phyloP scores from a whole-genome alignment of 2,797 vertebrate species.

The Lacerta agilis region DNA sequence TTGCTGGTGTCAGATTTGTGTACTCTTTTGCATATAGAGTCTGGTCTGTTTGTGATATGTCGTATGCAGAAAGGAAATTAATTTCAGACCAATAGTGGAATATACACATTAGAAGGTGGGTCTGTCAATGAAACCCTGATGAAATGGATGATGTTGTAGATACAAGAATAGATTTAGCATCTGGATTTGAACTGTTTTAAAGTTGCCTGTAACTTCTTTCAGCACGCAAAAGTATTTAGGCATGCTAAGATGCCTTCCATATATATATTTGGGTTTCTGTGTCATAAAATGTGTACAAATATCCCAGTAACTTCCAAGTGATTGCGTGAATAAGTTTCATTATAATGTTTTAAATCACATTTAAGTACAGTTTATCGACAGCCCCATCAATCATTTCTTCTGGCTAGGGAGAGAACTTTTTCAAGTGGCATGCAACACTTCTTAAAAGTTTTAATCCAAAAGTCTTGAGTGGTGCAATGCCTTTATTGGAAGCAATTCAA shows the following conservation, averaged over 20 bases:
- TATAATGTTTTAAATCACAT: background rate
- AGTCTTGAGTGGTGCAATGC: background rate
- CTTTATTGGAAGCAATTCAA: background rate
- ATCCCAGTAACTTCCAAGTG: no score
- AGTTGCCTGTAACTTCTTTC: background rate
- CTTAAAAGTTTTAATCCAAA: background rate
- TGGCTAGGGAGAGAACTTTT: background rate
- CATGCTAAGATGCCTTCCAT: background rate
- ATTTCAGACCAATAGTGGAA: no score
- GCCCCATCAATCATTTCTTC: background rate
- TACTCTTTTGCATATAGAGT: no score
- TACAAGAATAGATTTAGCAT: no score
- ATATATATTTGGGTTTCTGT: background rate
- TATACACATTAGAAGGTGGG: no score
- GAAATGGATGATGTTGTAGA: no score
- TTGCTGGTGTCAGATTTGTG: no score
- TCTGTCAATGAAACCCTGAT: no score
- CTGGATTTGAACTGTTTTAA: background rate
- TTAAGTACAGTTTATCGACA: background rate
- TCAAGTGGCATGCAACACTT: background rate
- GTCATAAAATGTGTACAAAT: background rate
- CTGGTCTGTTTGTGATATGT: no score
- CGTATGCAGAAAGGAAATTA: no score
- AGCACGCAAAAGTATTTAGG: background rate
- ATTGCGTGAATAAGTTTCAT: background rate